Base-by-base conservation (phyloP, 2,888 invertebrate genomes). In the Agonum fuliginosum region DNA sequence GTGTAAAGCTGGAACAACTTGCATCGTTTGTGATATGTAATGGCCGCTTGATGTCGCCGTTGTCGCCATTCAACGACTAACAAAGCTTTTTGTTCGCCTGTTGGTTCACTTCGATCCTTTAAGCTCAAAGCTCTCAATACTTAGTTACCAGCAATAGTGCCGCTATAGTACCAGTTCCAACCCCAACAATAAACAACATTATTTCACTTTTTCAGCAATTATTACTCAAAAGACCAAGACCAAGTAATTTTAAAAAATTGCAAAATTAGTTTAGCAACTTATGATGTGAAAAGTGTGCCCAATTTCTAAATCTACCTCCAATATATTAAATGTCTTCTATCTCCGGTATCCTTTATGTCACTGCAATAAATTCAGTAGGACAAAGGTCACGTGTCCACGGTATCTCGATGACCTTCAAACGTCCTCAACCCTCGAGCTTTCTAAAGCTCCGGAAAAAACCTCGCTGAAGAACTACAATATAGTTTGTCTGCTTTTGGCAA, bases 361-460 rank as follows among this genome's bases (percentile, higher is more conserved):
- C 24, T 20, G 8, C 54, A 24, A 54, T 54, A 54, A 54, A 54
- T 54, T 54, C 54, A 6, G 20, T 22, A 22, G 22, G 54, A 22
- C 17, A 54, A 54, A 54, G 54, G 54, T 54, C 54, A 54, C 54
- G 54, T 54, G 54, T 24, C 12, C 37, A 37, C 37, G 54, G 17
- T 54, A 54, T 54, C 54, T 54, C 37, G 54, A 54, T 54, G 54
- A 54, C 54, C 54, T 54, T 54, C 22, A 24, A 54, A 22, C 54
- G 24, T n/a, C 54, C 54, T n/a, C 10, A 54, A 48, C 19, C 20
- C 2, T 37, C 37, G 37, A 8, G 37, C 8, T 4, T n/a, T n/a
- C n/a, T n/a, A n/a, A n/a, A n/a, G 37, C 8, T n/a, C 12, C 3
- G 8, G 3, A 37, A 37, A 37, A 37, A n/a, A 8, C n/a, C 37